phyloP scores from a whole-genome alignment of 2,797 vertebrate species.

The Mormyrus hasselquistii region DNA sequence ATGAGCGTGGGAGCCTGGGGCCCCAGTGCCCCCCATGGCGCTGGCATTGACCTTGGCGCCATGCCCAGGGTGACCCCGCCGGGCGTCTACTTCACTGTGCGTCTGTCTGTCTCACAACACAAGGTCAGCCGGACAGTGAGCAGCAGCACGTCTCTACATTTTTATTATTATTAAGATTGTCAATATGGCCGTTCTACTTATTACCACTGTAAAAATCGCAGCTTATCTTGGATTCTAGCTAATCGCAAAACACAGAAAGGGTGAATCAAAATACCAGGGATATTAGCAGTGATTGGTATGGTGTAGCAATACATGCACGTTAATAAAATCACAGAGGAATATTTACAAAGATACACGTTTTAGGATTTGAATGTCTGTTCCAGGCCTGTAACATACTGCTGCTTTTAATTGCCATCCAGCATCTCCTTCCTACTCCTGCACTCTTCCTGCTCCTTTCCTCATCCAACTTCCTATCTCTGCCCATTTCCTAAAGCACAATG shows the following conservation, averaged over 20 bases:
- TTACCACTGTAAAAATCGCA: background rate
- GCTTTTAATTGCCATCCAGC: background rate
- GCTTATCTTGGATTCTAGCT: background rate
- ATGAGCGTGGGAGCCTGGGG: constrained; percentile 60
- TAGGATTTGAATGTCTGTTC: background rate
- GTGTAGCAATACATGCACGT: background rate
- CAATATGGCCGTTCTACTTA: constrained; percentile 39
- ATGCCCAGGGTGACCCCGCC: constrained; percentile 53
- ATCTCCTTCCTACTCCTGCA: background rate
- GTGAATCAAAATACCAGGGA: background rate
- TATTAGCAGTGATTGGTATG: background rate
- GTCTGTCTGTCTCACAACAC: constrained; percentile 48
- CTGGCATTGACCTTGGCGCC: constrained; percentile 65
- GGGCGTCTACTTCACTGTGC: constrained; percentile 50
- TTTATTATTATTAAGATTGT: constrained; percentile 37
- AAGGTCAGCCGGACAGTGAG: constrained; percentile 41
- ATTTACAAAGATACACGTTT: background rate
- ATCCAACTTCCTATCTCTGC: background rate
- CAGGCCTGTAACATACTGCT: background rate
- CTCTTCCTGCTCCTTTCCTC: background rate
- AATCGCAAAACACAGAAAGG: background rate
- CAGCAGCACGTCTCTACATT: constrained; percentile 33
- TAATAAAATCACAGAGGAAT: background rate
- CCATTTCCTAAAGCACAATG: background rate
- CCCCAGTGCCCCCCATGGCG: constrained; percentile 53